Base-by-base conservation (phyloP, 35 echinoderm and acorn worm species). In the Heliocidaris tuberculata region DNA sequence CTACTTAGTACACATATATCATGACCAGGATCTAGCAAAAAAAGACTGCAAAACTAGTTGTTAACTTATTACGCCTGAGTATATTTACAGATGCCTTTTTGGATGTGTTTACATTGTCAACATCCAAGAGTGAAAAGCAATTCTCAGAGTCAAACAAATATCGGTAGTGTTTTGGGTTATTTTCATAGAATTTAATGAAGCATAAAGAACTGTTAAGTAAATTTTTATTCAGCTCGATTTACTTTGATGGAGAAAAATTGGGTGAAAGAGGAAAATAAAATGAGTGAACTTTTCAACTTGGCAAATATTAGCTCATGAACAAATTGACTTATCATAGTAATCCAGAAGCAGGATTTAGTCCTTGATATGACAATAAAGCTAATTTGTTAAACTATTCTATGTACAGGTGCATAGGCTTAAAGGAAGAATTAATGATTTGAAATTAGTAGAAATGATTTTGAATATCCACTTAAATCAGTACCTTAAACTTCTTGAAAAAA, bases 301-400 rank as follows among this genome's bases (percentile, higher is more conserved):
- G 65, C 27, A 78, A 78, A 78, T 78, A 78, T 78, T 78, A 78
- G 65, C 65, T 78, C 65, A 78, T 78, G 65, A 78, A 78, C 27
- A 78, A 78, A 78, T 7, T 78, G 65, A 78, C 65, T 78, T 78
- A 78, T 78, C 65, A n/a, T 2, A 78, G 65, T 78, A 2, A 78
- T n/a, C 27, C 65, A 78, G 65, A n/a, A 78, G 65, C 27, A 27
- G 19, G 65, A 78, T 21, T 78, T 78, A 78, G 65, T 78, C 65
- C 65, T 78, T 78, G 65, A 78, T 78, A n/a, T 24, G 7, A 78
- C 65, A 78, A 78, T 78, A 5, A n/a, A 60, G 6, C 65, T 78
- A 78, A 78, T 78, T 78, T 78, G 65, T 78, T 78, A 21, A 78
- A 78, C 3, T 78, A n/a, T 78, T 21, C 60, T 70, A 27, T 78